Conservation (phyloP, 2,113 vertebrate genomes). For the Cygnus buccinator region DNA sequence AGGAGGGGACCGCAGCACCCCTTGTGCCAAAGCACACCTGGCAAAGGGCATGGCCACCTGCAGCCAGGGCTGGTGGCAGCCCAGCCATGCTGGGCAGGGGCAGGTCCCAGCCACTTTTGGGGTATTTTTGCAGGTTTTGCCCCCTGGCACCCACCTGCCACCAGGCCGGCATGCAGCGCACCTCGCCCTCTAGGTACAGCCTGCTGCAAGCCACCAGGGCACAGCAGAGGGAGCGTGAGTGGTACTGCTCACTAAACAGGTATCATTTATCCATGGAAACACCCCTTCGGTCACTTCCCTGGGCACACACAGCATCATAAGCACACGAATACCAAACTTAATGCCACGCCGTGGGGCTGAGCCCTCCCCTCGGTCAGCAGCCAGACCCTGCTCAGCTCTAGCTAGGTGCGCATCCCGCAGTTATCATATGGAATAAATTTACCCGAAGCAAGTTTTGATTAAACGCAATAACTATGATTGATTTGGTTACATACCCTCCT, state of each 20-base stretch:
- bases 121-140: neutral
- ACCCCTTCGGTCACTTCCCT: neutral
- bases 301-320: neutral
- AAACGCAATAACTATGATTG: slow-evolving; percentile 72
- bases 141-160: neutral
- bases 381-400: neutral
- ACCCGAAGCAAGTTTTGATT: slow-evolving; percentile 67
- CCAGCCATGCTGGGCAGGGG: neutral
- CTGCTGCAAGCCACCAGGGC: neutral
- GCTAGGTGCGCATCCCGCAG: neutral
- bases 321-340: neutral
- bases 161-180: neutral
- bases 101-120: too few relatives aligned
- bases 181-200: neutral
- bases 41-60: too few relatives aligned
- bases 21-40: neutral
- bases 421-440: slow-evolving; percentile 72
- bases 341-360: neutral
- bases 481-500: slow-evolving; percentile 52
- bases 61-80: too few relatives aligned
- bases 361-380: neutral
- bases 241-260: fast-evolving
- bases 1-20: neutral
- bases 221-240: neutral
- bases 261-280: neutral